phyloP scores from a whole-genome alignment of 2,113 vertebrate species.

The Seriola quinqueradiata region DNA sequence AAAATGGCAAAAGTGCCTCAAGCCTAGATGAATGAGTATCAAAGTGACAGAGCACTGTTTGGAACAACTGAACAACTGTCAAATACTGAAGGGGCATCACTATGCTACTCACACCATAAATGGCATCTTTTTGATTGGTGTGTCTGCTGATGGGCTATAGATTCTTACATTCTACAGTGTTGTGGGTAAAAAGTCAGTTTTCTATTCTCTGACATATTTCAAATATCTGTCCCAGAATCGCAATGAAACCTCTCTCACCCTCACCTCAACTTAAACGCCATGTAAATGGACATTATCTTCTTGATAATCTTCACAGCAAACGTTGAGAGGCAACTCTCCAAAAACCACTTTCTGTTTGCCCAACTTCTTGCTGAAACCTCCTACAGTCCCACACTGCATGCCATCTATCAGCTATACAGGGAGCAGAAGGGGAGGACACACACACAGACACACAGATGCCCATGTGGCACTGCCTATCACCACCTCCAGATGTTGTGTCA shows the following conservation, averaged over 20 bases:
- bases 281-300: neutral
- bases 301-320: slow-evolving; percentile 2
- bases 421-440: slow-evolving; percentile 1
- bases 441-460: slow-evolving; percentile 14
- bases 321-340: slow-evolving; percentile 7
- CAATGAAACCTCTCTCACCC: neutral
- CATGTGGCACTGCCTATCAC: slow-evolving; percentile 26
- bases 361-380: slow-evolving; percentile 21
- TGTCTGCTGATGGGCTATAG: neutral
- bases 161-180: neutral
- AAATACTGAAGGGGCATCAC: neutral
- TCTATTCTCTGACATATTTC: neutral
- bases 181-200: neutral
- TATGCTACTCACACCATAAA: too few species aligned
- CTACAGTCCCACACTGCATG: neutral
- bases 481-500: slow-evolving; percentile 57
- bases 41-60: neutral
- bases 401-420: slow-evolving; percentile 27
- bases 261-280: neutral
- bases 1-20: neutral
- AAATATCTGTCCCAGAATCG: neutral
- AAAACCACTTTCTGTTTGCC: neutral
- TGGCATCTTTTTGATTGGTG: neutral
- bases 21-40: neutral
- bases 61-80: neutral